Evolutionary conservation across 2,888 invertebrate genomes (phyloP), one percentile per base, ranked within the genome.

Genomic region (Eupelmus urozonus): DNA sequence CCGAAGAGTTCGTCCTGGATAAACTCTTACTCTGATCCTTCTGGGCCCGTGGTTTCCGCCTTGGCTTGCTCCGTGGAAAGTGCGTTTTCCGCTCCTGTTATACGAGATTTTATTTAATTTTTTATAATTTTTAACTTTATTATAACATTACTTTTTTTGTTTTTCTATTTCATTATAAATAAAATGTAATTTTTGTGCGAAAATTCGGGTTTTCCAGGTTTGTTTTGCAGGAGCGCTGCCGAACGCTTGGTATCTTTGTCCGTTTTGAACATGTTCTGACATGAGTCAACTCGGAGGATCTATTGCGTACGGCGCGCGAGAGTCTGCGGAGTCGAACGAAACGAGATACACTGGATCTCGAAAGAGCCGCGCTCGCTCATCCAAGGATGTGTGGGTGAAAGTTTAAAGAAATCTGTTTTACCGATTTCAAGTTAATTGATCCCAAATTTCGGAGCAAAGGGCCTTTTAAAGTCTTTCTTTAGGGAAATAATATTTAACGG

Each of bases 31-130:
- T 72, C 53, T 55, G 80, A 49, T 66, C 49, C 62, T 63, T 78
- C 27, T 34, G 18, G 0, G 27, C 18, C 27, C 78, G 40, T 2
- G 55, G 62, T 49, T 73, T 79, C 65, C 81, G 42, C 59, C 59
- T 78, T 27, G 72, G 79, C 5, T 49, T 59, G 49, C 29, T 60
- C 4, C 79, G 55, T 20, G 77, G 67, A 49, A 63, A 77, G 23
- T 81, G 62, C 16, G 67, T 57, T 62, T 77, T 81, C 45, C 74
- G 79, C 57, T 67, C 13, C 79, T 79, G 53, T 40, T 29, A 67
- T 9, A 40, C 20, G 4, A 57, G 34, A 69, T 23, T 45, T 45
- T 69, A 59, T 55, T 11, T n/a, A 40, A 67, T 69, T 45, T 23
- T 57, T 66, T 27, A n/a, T 27, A 34, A 16, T 1, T 67, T 67